These are phyloP conservation scores for Semnornis frantzii DNA, from an alignment of 2,113 vertebrate genomes.

Conservation along the genomic window DNA sequence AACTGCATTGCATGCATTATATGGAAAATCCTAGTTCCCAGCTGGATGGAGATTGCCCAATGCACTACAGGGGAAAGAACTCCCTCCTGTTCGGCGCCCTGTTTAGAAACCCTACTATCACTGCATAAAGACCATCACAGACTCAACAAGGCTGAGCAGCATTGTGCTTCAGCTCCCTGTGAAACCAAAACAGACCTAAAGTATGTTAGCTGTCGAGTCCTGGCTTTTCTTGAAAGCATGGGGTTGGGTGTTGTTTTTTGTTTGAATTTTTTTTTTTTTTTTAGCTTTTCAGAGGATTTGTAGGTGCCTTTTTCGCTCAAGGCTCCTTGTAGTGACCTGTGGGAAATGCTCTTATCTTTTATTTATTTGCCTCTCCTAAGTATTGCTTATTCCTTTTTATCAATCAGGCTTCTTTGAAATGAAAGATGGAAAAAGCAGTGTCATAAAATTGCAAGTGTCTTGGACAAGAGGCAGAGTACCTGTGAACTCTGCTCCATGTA, in stretches of 20 bases:
- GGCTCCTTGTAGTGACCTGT: neutral
- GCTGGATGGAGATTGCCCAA: neutral
- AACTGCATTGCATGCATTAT: neutral
- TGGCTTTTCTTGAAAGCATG: neutral
- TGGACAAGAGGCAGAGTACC: neutral
- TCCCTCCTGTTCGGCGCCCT: slow-evolving; percentile 2
- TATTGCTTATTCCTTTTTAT: neutral
- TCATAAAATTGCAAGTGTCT: neutral
- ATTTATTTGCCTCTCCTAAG: neutral
- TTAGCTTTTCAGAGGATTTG: neutral
- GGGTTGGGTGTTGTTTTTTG: neutral
- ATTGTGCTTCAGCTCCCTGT: neutral
- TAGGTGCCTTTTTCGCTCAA: neutral
- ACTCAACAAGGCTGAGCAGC: neutral
- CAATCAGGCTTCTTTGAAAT: neutral
- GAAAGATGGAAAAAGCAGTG: neutral
- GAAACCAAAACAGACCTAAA: neutral
- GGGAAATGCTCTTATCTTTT: neutral
- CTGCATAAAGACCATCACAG: neutral
- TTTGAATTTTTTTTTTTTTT: neutral
- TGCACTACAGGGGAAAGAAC: neutral
- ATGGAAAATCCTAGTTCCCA: neutral
- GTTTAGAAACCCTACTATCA: neutral
- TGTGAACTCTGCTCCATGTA: neutral
- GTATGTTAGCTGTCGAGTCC: neutral